Base-by-base conservation (phyloP, 2,113 vertebrate species). In the Phycodurus eques region DNA sequence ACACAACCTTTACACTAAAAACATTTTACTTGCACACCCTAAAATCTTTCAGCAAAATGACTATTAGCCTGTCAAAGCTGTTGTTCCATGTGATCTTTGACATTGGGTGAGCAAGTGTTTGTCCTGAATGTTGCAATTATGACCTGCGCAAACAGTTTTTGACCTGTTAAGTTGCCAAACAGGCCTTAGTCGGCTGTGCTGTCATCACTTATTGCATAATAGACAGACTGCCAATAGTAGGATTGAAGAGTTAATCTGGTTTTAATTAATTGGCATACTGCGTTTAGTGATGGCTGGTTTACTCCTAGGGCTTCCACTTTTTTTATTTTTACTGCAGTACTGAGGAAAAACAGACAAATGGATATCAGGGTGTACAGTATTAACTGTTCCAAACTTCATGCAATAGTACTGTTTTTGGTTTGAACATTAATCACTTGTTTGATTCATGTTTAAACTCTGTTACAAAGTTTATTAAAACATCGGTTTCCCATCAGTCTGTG, bases 401-500 rank as follows among this genome's bases (percentile, higher is more conserved):
- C 22, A 17, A 31, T 31, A 9, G 0, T 9, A 31, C 8, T 46
- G 0, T 1, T 47, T 27, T 47, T 47, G 43, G 8, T 66, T 66
- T 14, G 31, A 66, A 66, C 7, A 5, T 47, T 3, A 8, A 31
- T 2, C 53, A 15, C n/a, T 54, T 71, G 68, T 68, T 78, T 70
- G 61, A 72, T 15, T n/a, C n/a, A n/a, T n/a, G n/a, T n/a, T n/a
- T n/a, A n/a, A 68, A 68, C 70, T 63, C 79, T 60, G 43, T 62
- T 39, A 70, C 73, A 78, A 59, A 67, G 14, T 80, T 79, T 56
- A 64, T 62, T 56, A 22, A 71, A 60, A 9, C 27, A 4, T 77
- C 77, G 71, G 60, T 67, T 69, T 5, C 9, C 43, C 59, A 53
- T 74, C 49, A 70, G 56, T n/a, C 31, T 61, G 31, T 14, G 27